These are phyloP conservation scores for Acridotheres tristis DNA, from an alignment of 2,797 vertebrate species.

Conservation along the genomic window DNA sequence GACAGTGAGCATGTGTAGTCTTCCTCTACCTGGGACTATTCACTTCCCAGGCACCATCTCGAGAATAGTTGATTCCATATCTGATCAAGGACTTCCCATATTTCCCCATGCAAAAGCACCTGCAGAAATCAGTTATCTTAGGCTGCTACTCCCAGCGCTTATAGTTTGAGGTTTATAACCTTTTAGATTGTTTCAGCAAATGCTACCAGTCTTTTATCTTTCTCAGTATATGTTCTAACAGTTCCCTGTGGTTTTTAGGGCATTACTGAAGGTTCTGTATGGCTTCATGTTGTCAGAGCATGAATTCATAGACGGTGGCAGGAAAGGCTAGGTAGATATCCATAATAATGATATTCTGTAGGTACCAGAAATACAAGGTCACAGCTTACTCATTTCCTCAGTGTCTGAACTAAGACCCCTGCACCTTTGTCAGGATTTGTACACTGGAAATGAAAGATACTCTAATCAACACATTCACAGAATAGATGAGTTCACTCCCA, in stretches of 20 bases:
- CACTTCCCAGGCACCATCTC: neutral
- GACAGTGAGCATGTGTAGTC: neutral
- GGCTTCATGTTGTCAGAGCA: neutral
- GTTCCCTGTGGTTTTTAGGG: neutral
- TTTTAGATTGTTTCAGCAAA: neutral
- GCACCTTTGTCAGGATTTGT: neutral
- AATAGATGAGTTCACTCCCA: neutral
- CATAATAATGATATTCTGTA: neutral
- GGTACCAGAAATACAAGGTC: neutral
- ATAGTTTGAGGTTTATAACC: neutral
- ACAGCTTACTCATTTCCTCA: neutral
- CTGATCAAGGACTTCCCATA: neutral
- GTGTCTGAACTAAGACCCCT: neutral
- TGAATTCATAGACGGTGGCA: neutral
- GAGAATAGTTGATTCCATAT: neutral
- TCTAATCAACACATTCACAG: neutral
- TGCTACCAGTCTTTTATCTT: neutral
- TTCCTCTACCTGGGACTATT: neutral
- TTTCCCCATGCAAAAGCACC: neutral
- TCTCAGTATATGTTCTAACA: neutral
- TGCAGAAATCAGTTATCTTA: neutral
- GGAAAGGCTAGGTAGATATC: neutral
- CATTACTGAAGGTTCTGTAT: neutral
- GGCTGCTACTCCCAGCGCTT: neutral
- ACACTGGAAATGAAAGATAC: neutral